Percentiles rank a stretch among this genome's conserved stretches.
Evolutionary conservation across 2,888 invertebrate genomes (phyloP).

Genomic region (Teinopalpus imperialis): DNA sequence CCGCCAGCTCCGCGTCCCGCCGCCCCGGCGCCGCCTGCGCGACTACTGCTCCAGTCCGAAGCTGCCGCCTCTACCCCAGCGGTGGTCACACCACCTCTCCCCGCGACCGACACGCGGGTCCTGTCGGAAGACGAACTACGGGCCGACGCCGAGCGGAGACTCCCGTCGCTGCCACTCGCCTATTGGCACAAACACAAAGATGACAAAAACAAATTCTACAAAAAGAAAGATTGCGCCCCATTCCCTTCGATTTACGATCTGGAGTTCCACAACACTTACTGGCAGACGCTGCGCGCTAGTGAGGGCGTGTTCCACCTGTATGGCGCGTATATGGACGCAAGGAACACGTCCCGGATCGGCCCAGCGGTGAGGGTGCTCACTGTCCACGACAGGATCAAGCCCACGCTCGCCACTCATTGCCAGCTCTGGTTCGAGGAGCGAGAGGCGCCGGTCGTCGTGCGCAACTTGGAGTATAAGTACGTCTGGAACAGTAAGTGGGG

Average conservation of each 20-base stretch:
- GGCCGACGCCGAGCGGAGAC: slow-evolving; percentile 88
- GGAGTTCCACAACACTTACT: slow-evolving; percentile 96
- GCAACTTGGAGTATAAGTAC: slow-evolving; percentile 94
- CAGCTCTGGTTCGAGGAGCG: slow-evolving; percentile 95
- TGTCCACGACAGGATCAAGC: slow-evolving; percentile 95
- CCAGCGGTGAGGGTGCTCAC: slow-evolving; percentile 92
- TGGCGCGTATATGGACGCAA: slow-evolving; percentile 93
- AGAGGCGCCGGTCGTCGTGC: slow-evolving; percentile 90
- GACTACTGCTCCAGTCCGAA: slow-evolving; percentile 39
- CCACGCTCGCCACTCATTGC: slow-evolving; percentile 90
- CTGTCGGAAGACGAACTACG: slow-evolving; percentile 88
- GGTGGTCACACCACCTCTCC: slow-evolving; percentile 38
- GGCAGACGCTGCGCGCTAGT: slow-evolving; percentile 91
- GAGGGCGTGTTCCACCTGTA: slow-evolving; percentile 95
- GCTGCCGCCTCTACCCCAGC: slow-evolving; percentile 38
- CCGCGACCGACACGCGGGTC: slow-evolving; percentile 53
- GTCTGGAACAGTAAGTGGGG: slow-evolving; percentile 98
- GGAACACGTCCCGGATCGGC: slow-evolving; percentile 89
- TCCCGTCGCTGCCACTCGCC: slow-evolving; percentile 92
- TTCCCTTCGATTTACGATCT: slow-evolving; percentile 95
- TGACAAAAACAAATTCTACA: slow-evolving; percentile 85
- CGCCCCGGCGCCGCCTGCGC: slow-evolving; percentile 33
- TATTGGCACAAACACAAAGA: slow-evolving; percentile 93
- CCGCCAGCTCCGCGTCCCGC: slow-evolving; percentile 38
- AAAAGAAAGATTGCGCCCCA: slow-evolving; percentile 89